These are phyloP conservation scores for Sisyra terminalis DNA, from an alignment of 2,888 invertebrate genomes.

Conservation along the genomic window DNA sequence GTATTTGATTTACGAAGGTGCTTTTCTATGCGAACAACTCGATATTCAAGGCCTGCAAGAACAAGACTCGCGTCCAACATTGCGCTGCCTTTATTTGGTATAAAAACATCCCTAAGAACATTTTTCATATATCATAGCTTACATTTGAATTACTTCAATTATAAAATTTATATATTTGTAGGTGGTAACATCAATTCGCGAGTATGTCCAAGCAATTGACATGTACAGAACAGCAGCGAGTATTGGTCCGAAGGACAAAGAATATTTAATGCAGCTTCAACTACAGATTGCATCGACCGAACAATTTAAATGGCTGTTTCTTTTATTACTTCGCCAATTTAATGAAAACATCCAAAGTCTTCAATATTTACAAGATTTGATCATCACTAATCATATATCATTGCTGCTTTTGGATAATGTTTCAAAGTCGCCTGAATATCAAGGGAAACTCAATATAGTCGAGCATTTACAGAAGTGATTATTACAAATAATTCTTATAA, in stretches of 20 bases:
- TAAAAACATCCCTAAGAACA: no score
- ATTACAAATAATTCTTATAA: slow-evolving; percentile 21
- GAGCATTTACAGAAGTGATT: slow-evolving; percentile 50
- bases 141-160: no score
- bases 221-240: slow-evolving; percentile 45
- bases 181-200: slow-evolving; percentile 59
- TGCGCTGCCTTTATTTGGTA: slow-evolving; percentile 55
- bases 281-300: slow-evolving; percentile 43
- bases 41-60: slow-evolving; percentile 43
- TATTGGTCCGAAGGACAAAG: slow-evolving; percentile 35
- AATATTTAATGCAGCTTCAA: slow-evolving; percentile 36
- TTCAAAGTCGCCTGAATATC: slow-evolving; percentile 30
- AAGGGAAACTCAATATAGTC: slow-evolving; percentile 30
- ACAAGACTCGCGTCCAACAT: slow-evolving; percentile 43
- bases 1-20: slow-evolving; percentile 58
- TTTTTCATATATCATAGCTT: no score
- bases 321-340: slow-evolving; percentile 50
- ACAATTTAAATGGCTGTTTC: slow-evolving; percentile 51
- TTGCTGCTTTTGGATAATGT: slow-evolving; percentile 47
- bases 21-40: slow-evolving; percentile 53
- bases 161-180: no score
- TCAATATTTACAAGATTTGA: slow-evolving; percentile 58
- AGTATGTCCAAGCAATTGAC: slow-evolving; percentile 54
- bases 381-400: slow-evolving; percentile 62
- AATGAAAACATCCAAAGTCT: slow-evolving; percentile 52